These are phyloP conservation scores for Anas georgica DNA, from an alignment of 2,797 vertebrate genomes.

Conservation along the genomic window DNA sequence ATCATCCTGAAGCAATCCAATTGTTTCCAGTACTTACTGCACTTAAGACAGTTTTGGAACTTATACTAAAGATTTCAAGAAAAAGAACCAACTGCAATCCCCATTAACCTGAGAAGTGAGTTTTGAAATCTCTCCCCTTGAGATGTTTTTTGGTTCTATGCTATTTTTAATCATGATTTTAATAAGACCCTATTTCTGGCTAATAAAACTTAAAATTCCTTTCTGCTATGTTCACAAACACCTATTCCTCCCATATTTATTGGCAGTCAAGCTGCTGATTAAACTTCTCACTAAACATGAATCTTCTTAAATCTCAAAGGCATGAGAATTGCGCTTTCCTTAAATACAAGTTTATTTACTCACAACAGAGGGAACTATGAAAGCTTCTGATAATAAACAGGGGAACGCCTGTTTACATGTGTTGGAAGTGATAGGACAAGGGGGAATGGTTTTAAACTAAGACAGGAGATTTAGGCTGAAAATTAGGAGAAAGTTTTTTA, in stretches of 20 bases:
- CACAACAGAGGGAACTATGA: not conserved
- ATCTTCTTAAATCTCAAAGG: not conserved
- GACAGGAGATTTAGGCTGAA: no score
- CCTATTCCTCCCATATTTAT: not conserved
- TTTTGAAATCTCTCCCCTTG: not conserved
- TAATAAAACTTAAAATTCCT: not conserved
- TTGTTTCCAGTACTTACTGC: not conserved
- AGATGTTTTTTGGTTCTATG: not conserved
- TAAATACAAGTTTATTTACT: not conserved
- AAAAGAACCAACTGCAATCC: not conserved
- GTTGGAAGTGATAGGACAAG: no score
- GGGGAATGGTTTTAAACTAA: no score
- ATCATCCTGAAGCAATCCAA: not conserved
- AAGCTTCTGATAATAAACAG: not conserved
- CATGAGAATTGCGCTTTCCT: not conserved
- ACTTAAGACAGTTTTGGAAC: not conserved
- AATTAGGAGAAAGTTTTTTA: no score
- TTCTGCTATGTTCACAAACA: not conserved
- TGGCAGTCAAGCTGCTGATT: not conserved
- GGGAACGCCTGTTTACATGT: no score
- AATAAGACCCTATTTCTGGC: not conserved
- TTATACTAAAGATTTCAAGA: not conserved
- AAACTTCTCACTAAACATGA: not conserved
- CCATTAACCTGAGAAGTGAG: not conserved
- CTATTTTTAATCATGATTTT: not conserved